Conservation (phyloP, 2,797 vertebrate species). For the Leptatherina wallacei region DNA sequence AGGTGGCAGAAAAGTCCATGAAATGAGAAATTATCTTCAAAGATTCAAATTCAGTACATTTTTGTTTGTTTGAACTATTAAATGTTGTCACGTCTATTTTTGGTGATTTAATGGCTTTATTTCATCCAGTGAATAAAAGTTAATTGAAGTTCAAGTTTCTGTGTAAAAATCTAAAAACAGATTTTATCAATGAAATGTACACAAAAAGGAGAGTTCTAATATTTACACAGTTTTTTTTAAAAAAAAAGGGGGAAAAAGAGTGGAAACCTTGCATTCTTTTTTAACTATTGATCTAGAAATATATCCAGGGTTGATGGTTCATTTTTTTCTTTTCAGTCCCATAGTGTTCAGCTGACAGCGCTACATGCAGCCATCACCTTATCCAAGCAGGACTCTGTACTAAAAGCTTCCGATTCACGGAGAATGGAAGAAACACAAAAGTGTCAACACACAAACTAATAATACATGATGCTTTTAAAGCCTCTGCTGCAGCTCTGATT, state of each 20-base stretch:
- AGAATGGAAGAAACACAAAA: conserved; percentile 55
- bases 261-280: background rate
- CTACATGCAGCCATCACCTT: conserved; percentile 30
- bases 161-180: too few species aligned
- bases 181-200: background rate
- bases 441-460: conserved; percentile 70
- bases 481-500: conserved; percentile 67
- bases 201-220: background rate
- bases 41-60: background rate
- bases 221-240: background rate
- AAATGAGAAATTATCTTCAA: conserved; percentile 11
- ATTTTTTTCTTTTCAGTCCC: conserved; percentile 10
- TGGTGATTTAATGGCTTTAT: background rate
- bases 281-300: background rate
- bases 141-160: background rate
- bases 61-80: background rate
- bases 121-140: background rate
- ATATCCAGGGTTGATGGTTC: background rate
- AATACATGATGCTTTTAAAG: conserved; percentile 69
- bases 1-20: conserved; percentile 61
- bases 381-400: conserved; percentile 25
- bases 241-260: background rate
- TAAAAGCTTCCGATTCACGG: conserved; percentile 61
- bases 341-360: conserved; percentile 39
- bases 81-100: background rate